A percentile compares a stretch with the other conserved stretches of the same genome.
Evolutionary conservation across 2,113 vertebrate species (phyloP).

Genomic region (Collichthys lucidus): DNA sequence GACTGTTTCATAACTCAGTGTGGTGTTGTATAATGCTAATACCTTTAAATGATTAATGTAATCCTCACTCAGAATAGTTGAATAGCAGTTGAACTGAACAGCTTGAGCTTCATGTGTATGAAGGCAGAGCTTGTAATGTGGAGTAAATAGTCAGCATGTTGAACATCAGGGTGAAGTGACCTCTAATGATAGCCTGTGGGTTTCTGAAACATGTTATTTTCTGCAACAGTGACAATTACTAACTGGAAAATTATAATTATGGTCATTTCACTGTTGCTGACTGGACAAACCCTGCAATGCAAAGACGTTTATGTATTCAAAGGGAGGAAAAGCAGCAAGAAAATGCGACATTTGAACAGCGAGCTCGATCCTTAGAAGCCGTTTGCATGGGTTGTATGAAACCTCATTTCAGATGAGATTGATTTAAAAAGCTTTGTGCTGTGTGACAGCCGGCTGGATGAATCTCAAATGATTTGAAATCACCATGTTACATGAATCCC

Average conservation of each 20-base stretch:
- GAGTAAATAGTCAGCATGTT: neutral
- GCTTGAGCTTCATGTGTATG: neutral
- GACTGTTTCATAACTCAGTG: too few species aligned
- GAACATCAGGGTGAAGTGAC: neutral
- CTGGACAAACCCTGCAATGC: neutral
- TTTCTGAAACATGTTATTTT: neutral
- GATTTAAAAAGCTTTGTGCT: neutral
- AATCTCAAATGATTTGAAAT: neutral
- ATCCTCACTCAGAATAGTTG: too few species aligned
- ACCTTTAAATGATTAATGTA: too few species aligned
- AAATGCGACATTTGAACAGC: neutral
- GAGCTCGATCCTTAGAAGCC: neutral
- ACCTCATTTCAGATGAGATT: neutral
- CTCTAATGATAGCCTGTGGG: neutral
- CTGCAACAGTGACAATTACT: neutral
- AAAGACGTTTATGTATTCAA: neutral
- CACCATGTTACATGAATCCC: neutral
- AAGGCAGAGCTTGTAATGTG: neutral
- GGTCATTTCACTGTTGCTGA: neutral
- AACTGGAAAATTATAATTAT: neutral
- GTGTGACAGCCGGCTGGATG: neutral
- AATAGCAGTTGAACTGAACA: neutral
- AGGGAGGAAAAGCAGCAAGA: neutral
- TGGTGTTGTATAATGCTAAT: too few species aligned
- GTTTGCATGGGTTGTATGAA: neutral